phyloP scores from a whole-genome alignment of 1,140 invertebrate species.

The Dufourea novaeangliae region DNA sequence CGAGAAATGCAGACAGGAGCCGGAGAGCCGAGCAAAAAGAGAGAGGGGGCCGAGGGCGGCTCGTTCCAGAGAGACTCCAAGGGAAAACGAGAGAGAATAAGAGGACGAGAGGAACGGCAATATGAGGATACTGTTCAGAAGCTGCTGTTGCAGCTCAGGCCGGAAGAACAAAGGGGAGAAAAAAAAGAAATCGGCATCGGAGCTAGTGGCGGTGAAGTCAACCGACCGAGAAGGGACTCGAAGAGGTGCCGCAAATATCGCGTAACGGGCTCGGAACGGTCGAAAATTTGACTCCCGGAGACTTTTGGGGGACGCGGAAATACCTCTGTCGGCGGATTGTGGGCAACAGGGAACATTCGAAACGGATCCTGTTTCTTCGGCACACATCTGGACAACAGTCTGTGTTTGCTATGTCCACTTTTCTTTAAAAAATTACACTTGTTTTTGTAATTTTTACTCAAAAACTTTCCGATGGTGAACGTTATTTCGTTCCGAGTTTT shows the following conservation, averaged over 20 bases:
- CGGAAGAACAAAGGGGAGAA: slow-evolving; percentile 42
- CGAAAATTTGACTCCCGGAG: slow-evolving; percentile 24
- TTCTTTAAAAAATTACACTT: too few relatives aligned
- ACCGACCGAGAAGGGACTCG: slow-evolving; percentile 25
- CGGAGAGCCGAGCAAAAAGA: slow-evolving; percentile 38
- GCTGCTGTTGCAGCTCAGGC: not conserved
- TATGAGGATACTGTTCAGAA: not conserved
- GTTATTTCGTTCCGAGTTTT: too few relatives aligned
- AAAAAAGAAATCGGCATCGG: not conserved
- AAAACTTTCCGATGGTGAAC: too few relatives aligned
- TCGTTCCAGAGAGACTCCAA: not conserved
- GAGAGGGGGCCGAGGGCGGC: slow-evolving; percentile 9
- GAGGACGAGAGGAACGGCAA: not conserved
- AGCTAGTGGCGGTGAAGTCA: not conserved
- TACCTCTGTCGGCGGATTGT: not conserved
- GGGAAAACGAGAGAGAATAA: slow-evolving; percentile 23
- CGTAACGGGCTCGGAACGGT: slow-evolving; percentile 33
- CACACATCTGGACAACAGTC: too few relatives aligned
- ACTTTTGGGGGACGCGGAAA: not conserved
- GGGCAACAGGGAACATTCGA: too few relatives aligned
- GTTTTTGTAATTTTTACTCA: too few relatives aligned
- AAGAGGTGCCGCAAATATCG: slow-evolving; percentile 33
- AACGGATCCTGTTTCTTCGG: not conserved
- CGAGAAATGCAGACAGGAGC: slow-evolving; percentile 57
- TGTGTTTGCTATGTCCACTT: too few relatives aligned